Evolutionary conservation across 2,888 invertebrate species (phyloP), one percentile per base, ranked within the genome.

Genomic region (Eulithis testata): DNA sequence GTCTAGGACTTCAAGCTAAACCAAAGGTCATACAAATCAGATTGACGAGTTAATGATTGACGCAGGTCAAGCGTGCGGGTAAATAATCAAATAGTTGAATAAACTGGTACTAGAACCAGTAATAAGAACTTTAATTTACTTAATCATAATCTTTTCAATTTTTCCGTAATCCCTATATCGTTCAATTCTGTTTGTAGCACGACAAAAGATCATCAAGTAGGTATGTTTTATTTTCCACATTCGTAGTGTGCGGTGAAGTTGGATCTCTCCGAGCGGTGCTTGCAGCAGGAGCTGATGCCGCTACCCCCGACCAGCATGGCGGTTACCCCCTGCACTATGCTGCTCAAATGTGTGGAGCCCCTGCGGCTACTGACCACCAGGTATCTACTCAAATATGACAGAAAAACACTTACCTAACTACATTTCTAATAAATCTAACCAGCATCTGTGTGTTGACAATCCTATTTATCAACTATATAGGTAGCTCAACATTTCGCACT

Each of bases 311-410:
- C 88, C 96, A 97, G 73, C 98, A 98, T 84, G 98, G 98, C 21
- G 99, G 99, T 12, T 98, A 97, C 79, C 99, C 99, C 0, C 92
- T 99, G 62, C 99, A 99, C 89, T 99, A 99, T 89, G 99, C 99
- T 0, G 98, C 99, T 11, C 99, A 99, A 90, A 98, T 99, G 96
- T 98, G 98, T 82, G 98, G 97, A 0, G 96, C 97, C 21, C 96
- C 95, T 21, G 95, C 96, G 50, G 95, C 95, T 71, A 94, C 94
- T 50, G 95, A 92, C 71, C 94, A 83, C 81, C 93, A 86, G 92
- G 94, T 88, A 73, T n/a, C 31, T n/a, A 31, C 31, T 31, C 31
- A 4, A 31, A 31, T 31, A 31, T 31, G 31, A 31, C 31, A 31
- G 1, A 31, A 31, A 31, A 31, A 31, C 31, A 31, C 0, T 31